Evolutionary conservation across 1,140 invertebrate genomes (phyloP), one percentile per base, ranked within the genome.

Genomic region (Ridgeia piscesae): DNA sequence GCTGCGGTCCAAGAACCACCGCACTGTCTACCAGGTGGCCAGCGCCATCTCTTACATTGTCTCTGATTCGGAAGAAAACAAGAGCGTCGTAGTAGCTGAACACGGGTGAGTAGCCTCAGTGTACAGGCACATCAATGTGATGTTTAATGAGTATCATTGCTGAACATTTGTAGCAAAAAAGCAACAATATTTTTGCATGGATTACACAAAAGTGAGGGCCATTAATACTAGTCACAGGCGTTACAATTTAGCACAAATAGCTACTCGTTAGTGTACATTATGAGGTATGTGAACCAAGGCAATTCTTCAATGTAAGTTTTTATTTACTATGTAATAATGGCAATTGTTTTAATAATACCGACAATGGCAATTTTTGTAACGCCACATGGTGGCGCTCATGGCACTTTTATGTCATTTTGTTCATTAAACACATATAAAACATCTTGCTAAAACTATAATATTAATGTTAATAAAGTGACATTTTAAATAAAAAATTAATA

Each of bases 11-110:
- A 92, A 93, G 42, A 93, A 94, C 91, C 92, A 94, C 6, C 93
- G 94, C 1, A 92, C 95, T 34, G 94, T 95, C 93, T 94, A 95
- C 90, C 95, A 95, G 92, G 94, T 95, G 14, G 94, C 94, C 11
- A 92, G 50, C 8, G 95, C 94, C 35, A 91, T 95, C 21, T 95
- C 94, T 92, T 94, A 94, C 50, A 95, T 95, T n/a, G 95, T 95
- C 48, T 93, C 94, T 89, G 94, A 95, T 48, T 95, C 94, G 14
- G 95, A 95, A 33, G 94, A 95, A 42, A 95, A 94, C 92, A 95
- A 94, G 93, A 92, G 93, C 88, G 93, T 94, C 34, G 93, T 95
- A n/a, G 94, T 95, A 14, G 93, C 94, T 88, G 95, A 95, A 91
- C 94, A 95, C 92, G 95, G 95, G 95, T 95, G 94, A 89, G 34